phyloP scores from a whole-genome alignment of 2,888 invertebrate species.

The Ethmia dodecea region DNA sequence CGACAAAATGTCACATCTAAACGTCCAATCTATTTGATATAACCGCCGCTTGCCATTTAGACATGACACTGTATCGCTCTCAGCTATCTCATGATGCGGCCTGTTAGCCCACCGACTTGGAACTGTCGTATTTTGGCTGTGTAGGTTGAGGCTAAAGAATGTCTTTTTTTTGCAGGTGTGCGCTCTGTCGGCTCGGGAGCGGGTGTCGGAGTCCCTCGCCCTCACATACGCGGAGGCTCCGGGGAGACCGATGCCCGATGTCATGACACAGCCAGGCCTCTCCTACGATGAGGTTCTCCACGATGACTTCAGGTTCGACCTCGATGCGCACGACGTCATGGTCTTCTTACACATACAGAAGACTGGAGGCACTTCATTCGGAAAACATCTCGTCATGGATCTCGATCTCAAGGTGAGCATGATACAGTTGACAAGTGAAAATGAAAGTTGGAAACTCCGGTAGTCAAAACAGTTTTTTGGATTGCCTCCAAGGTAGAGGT shows the following conservation, averaged over 20 bases:
- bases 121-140: slow-evolving; percentile 3
- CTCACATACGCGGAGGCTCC: slow-evolving; percentile 70
- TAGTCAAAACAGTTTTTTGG: slow-evolving; percentile 13
- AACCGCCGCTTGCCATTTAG: too few relatives aligned
- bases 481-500: slow-evolving; percentile 10
- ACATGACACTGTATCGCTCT: too few relatives aligned
- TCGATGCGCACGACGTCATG: slow-evolving; percentile 96
- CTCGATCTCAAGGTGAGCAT: slow-evolving; percentile 83
- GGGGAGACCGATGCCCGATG: slow-evolving; percentile 70
- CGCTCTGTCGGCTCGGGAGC: slow-evolving; percentile 82
- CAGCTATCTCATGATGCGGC: too few relatives aligned
- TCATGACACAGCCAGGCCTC: slow-evolving; percentile 80
- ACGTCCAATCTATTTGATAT: too few relatives aligned
- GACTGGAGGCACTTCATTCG: slow-evolving; percentile 98
- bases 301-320: slow-evolving; percentile 92
- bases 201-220: slow-evolving; percentile 74
- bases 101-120: too few relatives aligned
- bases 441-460: slow-evolving; percentile 1
- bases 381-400: slow-evolving; percentile 96
- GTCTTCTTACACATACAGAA: slow-evolving; percentile 99
- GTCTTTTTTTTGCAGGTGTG: slow-evolving; percentile 79
- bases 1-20: too few relatives aligned
- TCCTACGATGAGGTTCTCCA: slow-evolving; percentile 92
- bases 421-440: slow-evolving; percentile 4
- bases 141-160: slow-evolving; percentile 1